A percentile compares a stretch with the other conserved stretches of the same genome.
Evolutionary conservation across 2,888 invertebrate species (phyloP).

Genomic region (Athalia cordata): DNA sequence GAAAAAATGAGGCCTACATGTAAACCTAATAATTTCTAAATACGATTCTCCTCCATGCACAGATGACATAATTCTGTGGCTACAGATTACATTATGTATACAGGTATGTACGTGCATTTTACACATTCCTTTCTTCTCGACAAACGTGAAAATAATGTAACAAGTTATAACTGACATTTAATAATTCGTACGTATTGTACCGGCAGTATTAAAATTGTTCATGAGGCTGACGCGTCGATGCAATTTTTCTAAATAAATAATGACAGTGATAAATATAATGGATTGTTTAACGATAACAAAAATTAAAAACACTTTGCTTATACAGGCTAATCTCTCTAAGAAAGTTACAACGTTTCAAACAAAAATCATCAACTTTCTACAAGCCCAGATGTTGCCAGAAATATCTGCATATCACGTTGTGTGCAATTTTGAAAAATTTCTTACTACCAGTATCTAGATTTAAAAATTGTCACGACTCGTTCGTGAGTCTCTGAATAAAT

Average conservation of each 20-base stretch:
- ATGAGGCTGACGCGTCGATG: not conserved
- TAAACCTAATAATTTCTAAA: conserved; percentile 30
- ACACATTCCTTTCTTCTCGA: conserved; percentile 23
- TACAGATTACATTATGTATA: conserved; percentile 1
- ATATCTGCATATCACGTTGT: not conserved
- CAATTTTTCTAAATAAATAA: conserved; percentile 23
- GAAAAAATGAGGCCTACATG: conserved; percentile 30
- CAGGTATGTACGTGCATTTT: conserved; percentile 31
- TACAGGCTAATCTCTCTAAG: not conserved
- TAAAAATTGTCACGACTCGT: conserved; percentile 13
- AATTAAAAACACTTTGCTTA: not conserved
- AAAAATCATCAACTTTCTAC: not conserved
- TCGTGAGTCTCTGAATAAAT: conserved; percentile 19
- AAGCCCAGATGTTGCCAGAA: conserved; percentile 19
- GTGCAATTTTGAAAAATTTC: conserved; percentile 6
- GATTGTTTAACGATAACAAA: not conserved
- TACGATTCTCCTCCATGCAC: conserved; percentile 17
- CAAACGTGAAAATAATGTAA: conserved; percentile 42
- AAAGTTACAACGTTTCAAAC: not conserved
- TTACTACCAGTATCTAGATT: not conserved
- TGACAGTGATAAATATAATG: not conserved
- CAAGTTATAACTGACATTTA: conserved; percentile 22
- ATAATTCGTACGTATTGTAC: conserved; percentile 15
- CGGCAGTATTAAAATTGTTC: not conserved
- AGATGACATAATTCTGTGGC: conserved; percentile 9